Percentiles rank a stretch among this genome's conserved stretches.
These are phyloP conservation scores for Agrochola circellaris DNA, from an alignment of 2,888 invertebrate genomes.

Conservation along the genomic window DNA sequence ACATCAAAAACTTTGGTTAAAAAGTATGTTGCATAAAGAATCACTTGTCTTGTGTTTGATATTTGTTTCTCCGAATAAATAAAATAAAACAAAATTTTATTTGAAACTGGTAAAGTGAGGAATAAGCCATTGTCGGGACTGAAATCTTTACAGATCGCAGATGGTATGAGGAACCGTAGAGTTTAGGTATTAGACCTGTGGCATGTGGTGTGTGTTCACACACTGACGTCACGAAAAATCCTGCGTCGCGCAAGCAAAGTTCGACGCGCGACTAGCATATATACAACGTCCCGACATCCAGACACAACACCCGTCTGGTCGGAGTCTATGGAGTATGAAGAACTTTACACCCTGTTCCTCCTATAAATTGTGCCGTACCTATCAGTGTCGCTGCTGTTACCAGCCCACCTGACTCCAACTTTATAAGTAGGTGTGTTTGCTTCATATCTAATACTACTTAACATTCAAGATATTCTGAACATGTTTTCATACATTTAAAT, in stretches of 20 bases:
- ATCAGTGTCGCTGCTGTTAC: neutral
- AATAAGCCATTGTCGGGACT: neutral
- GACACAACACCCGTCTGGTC: no score
- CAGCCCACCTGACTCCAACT: neutral
- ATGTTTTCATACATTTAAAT: slow-evolving; percentile 47
- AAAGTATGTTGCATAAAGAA: neutral
- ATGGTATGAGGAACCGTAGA: neutral
- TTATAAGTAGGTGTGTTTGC: slow-evolving; percentile 3
- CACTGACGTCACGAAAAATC: no score
- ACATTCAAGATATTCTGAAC: slow-evolving; percentile 36
- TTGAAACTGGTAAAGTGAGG: neutral
- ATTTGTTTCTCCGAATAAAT: no score
- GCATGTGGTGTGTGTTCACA: no score
- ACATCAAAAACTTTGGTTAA: no score
- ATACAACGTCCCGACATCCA: no score
- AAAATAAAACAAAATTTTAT: no score
- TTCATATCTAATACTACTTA: neutral
- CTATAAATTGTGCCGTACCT: neutral
- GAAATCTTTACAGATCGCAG: neutral
- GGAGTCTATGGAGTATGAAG: no score
- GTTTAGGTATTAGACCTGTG: neutral
- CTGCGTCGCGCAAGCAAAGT: no score
- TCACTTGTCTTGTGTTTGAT: neutral
- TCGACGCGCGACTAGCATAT: no score
- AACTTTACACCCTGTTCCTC: no score